Conservation (phyloP, 2,113 vertebrate species). For the Dipodomys stephensi region DNA sequence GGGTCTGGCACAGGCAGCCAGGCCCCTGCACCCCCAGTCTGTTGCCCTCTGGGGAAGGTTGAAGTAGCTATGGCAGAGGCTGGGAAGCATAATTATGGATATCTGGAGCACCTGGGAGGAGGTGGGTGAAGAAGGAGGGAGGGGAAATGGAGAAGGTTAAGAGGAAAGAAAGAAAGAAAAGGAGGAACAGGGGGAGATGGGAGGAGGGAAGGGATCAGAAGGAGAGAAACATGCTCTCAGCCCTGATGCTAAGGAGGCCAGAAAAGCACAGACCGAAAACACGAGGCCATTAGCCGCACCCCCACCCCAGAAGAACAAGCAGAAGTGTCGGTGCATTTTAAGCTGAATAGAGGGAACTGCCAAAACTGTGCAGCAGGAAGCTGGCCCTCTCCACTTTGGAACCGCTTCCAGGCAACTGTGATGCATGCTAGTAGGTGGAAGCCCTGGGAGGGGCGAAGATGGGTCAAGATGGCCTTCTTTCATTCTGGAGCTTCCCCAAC, state of each 20-base stretch:
- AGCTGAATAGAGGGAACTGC: background rate
- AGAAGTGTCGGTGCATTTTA: background rate
- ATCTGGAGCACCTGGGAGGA: background rate
- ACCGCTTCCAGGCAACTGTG: background rate
- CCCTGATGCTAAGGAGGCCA: background rate
- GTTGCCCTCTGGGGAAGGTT: background rate
- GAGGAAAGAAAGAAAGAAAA: no score
- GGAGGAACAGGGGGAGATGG: no score
- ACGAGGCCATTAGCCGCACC: background rate
- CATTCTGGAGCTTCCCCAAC: background rate
- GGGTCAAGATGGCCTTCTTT: background rate
- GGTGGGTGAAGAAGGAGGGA: no score
- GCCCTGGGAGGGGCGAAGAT: rapidly evolving
- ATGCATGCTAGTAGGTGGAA: background rate
- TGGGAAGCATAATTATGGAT: no score
- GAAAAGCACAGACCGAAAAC: background rate
- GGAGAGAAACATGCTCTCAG: background rate
- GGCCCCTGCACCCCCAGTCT: rapidly evolving
- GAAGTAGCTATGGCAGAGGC: no score
- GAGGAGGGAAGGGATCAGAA: no score
- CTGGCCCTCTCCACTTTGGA: background rate
- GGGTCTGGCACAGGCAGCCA: background rate
- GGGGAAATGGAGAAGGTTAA: background rate
- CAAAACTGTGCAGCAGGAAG: background rate
- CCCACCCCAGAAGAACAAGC: background rate